Evolutionary conservation across 2,888 invertebrate genomes (phyloP).

Genomic region (Hipparchia semele): DNA sequence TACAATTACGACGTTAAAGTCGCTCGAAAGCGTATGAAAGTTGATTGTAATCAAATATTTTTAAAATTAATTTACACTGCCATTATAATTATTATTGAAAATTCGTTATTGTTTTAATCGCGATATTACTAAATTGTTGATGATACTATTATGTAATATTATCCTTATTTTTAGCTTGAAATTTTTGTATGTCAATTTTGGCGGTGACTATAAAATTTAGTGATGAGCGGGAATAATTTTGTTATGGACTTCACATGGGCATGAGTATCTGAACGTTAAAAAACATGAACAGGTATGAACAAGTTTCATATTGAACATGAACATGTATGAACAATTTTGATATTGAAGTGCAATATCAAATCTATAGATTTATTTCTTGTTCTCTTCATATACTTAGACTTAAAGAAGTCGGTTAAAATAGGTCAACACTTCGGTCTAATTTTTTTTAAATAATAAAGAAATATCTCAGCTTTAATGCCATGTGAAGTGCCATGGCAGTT

Average conservation of each 20-base stretch:
- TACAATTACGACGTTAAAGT: no score
- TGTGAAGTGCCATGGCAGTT: not conserved
- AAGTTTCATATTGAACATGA: no score
- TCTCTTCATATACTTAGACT: no score
- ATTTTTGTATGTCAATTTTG: conserved; percentile 5
- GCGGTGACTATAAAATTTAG: not conserved
- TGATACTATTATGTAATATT: not conserved
- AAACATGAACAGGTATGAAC: no score
- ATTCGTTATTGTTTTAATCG: not conserved
- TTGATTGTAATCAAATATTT: not conserved
- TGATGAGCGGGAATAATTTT: not conserved
- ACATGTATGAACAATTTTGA: no score
- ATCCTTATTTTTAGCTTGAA: conserved; percentile 2
- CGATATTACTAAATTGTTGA: not conserved
- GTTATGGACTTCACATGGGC: not conserved
- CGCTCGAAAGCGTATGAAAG: not conserved
- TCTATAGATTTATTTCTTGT: no score
- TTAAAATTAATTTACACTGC: conserved; percentile 9
- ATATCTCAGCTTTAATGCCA: no score
- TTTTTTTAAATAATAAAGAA: no score
- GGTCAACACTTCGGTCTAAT: no score
- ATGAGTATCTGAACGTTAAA: not conserved
- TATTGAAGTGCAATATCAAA: no score
- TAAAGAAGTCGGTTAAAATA: no score
- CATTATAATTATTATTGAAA: conserved; percentile 12